phyloP scores from a whole-genome alignment of 1,140 invertebrate genomes.

The Proctacanthus coquilletti region DNA sequence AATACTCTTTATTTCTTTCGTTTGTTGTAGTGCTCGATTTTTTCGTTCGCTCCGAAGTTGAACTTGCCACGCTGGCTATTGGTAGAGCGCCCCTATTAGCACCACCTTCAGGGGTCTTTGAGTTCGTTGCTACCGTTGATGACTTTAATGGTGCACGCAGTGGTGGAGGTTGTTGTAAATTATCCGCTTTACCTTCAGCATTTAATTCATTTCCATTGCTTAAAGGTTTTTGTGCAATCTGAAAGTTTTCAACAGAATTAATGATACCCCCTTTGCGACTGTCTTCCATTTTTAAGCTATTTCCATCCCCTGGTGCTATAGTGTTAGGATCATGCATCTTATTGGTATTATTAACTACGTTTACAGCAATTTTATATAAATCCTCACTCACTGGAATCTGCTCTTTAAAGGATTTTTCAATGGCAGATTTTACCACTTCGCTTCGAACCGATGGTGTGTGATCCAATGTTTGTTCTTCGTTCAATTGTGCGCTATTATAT shows the following conservation, averaged over 20 bases:
- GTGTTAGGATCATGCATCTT: background rate
- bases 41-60: conserved; percentile 5
- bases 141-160: conserved; percentile 12
- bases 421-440: conserved; percentile 19
- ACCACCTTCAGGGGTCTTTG: background rate
- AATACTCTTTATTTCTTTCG: conserved; percentile 5
- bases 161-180: conserved; percentile 13
- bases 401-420: conserved; percentile 22
- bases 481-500: too few species aligned
- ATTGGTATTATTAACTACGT: conserved; percentile 11
- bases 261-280: conserved; percentile 13
- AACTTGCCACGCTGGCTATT: background rate
- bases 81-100: background rate
- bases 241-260: conserved; percentile 32
- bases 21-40: conserved; percentile 10
- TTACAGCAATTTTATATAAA: conserved; percentile 24
- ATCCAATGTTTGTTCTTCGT: conserved; percentile 10
- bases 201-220: conserved; percentile 10
- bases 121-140: conserved; percentile 4
- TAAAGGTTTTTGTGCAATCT: conserved; percentile 22
- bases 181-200: conserved; percentile 6
- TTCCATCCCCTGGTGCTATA: conserved; percentile 4
- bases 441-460: conserved; percentile 9
- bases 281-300: conserved; percentile 1
- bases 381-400: conserved; percentile 28